phyloP scores from a whole-genome alignment of 2,113 vertebrate species.

The Chaetorhynchus papuensis region DNA sequence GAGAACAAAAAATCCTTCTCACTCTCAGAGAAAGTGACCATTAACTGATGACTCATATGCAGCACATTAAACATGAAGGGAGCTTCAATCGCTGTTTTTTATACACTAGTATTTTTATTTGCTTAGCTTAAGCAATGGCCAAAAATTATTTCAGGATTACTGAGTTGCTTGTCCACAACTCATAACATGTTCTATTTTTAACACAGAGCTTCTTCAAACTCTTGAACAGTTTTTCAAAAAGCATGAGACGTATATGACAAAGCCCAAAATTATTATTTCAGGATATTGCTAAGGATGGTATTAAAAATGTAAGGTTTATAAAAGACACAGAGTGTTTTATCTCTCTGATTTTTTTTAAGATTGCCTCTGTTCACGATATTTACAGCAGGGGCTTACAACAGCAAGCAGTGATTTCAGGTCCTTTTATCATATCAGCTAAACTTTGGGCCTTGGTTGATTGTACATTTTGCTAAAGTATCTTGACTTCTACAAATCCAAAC shows the following conservation, averaged over 20 bases:
- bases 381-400: neutral
- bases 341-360: neutral
- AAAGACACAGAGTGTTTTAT: neutral
- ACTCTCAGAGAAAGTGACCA: neutral
- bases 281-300: neutral
- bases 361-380: neutral
- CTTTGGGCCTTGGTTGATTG: neutral
- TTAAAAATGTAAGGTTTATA: neutral
- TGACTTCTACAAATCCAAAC: neutral
- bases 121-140: neutral
- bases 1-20: neutral
- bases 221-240: neutral
- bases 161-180: neutral
- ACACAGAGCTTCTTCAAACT: neutral
- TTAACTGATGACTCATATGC: conserved; percentile 15
- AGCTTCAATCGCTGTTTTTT: neutral
- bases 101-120: neutral
- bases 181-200: neutral
- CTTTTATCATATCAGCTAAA: neutral
- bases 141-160: neutral
- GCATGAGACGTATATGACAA: neutral
- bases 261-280: neutral
- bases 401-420: neutral
- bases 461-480: neutral
- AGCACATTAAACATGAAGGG: neutral